Percentiles rank a stretch among this genome's conserved stretches.
Conservation (phyloP, 2,113 vertebrate species). For the Lathamus discolor region DNA sequence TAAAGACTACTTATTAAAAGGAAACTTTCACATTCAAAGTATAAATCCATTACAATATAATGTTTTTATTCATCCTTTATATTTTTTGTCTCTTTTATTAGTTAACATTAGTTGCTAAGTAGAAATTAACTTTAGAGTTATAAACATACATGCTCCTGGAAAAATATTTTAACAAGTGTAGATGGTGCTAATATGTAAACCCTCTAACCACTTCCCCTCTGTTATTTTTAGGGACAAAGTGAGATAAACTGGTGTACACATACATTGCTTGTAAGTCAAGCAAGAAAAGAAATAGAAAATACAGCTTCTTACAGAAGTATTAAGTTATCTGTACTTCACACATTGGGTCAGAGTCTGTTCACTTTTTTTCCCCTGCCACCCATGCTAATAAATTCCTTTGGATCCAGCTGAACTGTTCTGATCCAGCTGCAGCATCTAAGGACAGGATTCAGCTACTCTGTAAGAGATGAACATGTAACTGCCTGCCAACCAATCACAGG, state of each 20-base stretch:
- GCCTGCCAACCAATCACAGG: not conserved
- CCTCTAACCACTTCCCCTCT: conserved; percentile 24
- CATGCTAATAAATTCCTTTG: not conserved
- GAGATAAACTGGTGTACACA: not conserved
- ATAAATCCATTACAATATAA: not conserved
- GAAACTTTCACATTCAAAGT: not conserved
- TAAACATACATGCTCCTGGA: not conserved
- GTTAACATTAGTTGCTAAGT: not conserved
- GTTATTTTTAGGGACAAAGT: not conserved
- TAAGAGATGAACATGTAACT: not conserved
- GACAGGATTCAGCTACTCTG: not conserved
- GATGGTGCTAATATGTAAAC: not conserved
- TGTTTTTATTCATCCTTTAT: not conserved
- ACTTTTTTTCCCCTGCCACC: not conserved
- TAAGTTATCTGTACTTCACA: not conserved
- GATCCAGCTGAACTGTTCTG: not conserved
- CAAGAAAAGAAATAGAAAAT: not conserved
- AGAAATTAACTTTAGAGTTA: not conserved
- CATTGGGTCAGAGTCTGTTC: not conserved
- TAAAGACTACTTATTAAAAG: not conserved
- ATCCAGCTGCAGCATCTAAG: not conserved
- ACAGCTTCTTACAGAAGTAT: not conserved
- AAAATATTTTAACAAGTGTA: not conserved
- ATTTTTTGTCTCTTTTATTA: not conserved
- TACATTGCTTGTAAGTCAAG: not conserved